phyloP scores from a whole-genome alignment of 2,888 invertebrate genomes.

The Drosophila lacicola region DNA sequence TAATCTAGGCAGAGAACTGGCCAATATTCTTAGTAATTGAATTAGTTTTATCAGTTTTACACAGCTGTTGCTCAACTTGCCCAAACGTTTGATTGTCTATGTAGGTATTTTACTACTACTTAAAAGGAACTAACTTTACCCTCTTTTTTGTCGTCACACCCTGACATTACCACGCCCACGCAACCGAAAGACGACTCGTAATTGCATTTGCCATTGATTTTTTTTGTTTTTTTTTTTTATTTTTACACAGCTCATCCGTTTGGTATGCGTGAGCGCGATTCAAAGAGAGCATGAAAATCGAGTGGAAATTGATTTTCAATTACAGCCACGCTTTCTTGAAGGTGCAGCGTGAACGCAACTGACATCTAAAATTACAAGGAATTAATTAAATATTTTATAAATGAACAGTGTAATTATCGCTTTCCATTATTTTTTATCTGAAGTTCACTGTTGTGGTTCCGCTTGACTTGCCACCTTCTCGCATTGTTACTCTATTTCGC shows the following conservation, averaged over 20 bases:
- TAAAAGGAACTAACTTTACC: slow-evolving; percentile 15
- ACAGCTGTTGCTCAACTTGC: slow-evolving; percentile 20
- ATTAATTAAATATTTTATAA: slow-evolving; percentile 23
- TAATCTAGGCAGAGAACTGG: background rate
- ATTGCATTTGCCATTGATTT: slow-evolving; percentile 52
- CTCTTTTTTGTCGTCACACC: slow-evolving; percentile 5
- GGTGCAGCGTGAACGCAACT: slow-evolving; percentile 13
- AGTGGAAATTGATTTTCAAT: slow-evolving; percentile 74
- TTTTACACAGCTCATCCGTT: slow-evolving; percentile 7
- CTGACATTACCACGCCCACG: background rate
- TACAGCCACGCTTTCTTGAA: slow-evolving; percentile 40
- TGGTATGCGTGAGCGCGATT: slow-evolving; percentile 25
- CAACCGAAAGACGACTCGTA: slow-evolving; percentile 19
- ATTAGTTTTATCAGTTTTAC: background rate
- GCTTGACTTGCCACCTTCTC: slow-evolving; percentile 32
- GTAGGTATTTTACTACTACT: background rate
- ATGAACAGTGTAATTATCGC: slow-evolving; percentile 44
- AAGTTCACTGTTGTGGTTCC: slow-evolving; percentile 15
- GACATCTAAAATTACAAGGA: slow-evolving; percentile 26
- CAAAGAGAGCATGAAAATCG: slow-evolving; percentile 51
- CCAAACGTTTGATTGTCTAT: background rate
- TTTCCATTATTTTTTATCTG: slow-evolving; percentile 9
- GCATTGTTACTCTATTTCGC: slow-evolving; percentile 7
- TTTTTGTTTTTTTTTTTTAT: slow-evolving; percentile 6
- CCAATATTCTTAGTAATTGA: background rate